phyloP scores from a whole-genome alignment of 2,888 invertebrate species.

The Hydriomena furcata region DNA sequence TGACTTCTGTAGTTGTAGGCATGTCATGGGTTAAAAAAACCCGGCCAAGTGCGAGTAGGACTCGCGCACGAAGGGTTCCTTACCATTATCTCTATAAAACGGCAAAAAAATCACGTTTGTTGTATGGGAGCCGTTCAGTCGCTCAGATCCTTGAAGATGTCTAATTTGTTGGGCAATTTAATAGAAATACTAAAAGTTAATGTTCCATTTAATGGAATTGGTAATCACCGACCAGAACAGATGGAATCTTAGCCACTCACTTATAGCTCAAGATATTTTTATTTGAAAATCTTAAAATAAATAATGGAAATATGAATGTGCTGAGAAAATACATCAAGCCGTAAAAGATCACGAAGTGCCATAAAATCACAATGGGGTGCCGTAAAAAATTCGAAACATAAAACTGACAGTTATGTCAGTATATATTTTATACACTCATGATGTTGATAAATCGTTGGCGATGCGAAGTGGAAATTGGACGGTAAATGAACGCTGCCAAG shows the following conservation, averaged over 20 bases:
- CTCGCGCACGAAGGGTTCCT: too few relatives aligned
- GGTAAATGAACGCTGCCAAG: slow-evolving; percentile 46
- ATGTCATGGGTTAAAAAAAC: slow-evolving; percentile 31
- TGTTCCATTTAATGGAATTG: too few relatives aligned
- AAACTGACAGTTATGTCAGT: slow-evolving; percentile 44
- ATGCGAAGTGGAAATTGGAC: slow-evolving; percentile 52
- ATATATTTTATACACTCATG: slow-evolving; percentile 38
- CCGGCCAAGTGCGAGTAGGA: too few relatives aligned
- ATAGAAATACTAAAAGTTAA: background rate
- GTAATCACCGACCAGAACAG: too few relatives aligned
- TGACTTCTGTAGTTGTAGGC: slow-evolving; percentile 21
- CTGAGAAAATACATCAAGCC: slow-evolving; percentile 27
- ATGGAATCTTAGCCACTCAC: background rate
- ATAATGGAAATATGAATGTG: background rate
- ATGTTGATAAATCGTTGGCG: slow-evolving; percentile 50
- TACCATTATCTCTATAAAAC: too few relatives aligned
- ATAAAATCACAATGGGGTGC: slow-evolving; percentile 49
- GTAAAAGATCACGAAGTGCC: slow-evolving; percentile 39
- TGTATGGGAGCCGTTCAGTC: too few relatives aligned
- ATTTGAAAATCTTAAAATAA: background rate
- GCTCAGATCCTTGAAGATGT: too few relatives aligned
- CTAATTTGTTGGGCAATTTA: too few relatives aligned
- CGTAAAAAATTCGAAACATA: slow-evolving; percentile 53
- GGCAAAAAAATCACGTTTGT: too few relatives aligned
- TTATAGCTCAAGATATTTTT: background rate